phyloP scores from a whole-genome alignment of 2,113 vertebrate genomes.

The Dipodomys merriami region DNA sequence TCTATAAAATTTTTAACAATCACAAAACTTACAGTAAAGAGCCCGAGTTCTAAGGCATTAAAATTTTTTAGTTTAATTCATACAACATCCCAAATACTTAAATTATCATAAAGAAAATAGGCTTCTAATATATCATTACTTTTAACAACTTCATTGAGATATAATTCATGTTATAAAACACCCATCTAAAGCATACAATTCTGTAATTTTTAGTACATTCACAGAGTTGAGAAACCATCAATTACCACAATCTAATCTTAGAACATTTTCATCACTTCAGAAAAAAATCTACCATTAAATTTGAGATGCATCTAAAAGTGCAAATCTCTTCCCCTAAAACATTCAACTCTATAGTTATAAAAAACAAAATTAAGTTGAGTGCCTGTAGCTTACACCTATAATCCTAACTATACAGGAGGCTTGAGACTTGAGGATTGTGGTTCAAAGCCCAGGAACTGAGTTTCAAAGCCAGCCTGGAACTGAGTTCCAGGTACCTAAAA shows the following conservation, averaged over 20 bases:
- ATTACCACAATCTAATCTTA: slow-evolving; percentile 53
- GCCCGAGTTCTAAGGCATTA: slow-evolving; percentile 9
- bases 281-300: slow-evolving; percentile 30
- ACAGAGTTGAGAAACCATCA: slow-evolving; percentile 20
- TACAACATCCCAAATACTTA: slow-evolving; percentile 22
- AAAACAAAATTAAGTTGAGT: slow-evolving; percentile 42
- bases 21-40: slow-evolving; percentile 30
- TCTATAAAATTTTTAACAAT: not conserved
- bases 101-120: slow-evolving; percentile 29
- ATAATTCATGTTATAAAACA: not conserved
- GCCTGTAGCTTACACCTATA: too few relatives aligned
- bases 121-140: not conserved
- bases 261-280: slow-evolving; percentile 10
- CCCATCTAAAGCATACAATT: slow-evolving; percentile 18
- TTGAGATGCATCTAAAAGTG: slow-evolving; percentile 39
- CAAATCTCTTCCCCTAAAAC: slow-evolving; percentile 15
- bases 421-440: too few relatives aligned
- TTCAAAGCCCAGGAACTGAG: too few relatives aligned
- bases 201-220: slow-evolving; percentile 27
- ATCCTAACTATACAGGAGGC: too few relatives aligned
- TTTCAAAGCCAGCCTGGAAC: too few relatives aligned
- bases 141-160: slow-evolving; percentile 36
- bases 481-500: not conserved
- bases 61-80: slow-evolving; percentile 55
- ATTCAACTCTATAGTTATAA: slow-evolving; percentile 34